Evolutionary conservation across 2,113 vertebrate genomes (phyloP).

Genomic region (Gnathochromis pfefferi): DNA sequence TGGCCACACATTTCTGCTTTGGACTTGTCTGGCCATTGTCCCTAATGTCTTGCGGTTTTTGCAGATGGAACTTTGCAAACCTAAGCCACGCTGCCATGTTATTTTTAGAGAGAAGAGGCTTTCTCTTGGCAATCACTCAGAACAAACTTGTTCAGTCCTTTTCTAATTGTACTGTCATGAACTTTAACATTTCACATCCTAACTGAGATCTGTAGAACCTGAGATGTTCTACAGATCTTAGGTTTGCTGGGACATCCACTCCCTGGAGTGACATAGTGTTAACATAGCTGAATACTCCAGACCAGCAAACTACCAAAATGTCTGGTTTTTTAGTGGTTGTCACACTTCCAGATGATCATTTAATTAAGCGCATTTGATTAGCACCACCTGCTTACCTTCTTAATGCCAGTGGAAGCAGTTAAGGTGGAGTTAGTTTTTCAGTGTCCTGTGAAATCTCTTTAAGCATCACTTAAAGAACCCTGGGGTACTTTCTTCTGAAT

Average conservation of each 20-base stretch:
- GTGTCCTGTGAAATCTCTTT: neutral
- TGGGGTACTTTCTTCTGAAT: neutral
- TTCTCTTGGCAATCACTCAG: neutral
- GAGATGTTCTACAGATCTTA: neutral
- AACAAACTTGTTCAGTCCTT: neutral
- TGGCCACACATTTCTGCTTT: neutral
- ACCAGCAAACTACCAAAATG: neutral
- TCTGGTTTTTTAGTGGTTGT: neutral
- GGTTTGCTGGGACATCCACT: neutral
- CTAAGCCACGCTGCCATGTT: neutral
- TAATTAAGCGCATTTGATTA: neutral
- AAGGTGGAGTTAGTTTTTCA: neutral
- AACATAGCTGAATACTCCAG: neutral
- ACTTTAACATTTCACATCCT: neutral
- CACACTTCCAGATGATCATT: neutral
- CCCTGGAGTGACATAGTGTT: neutral
- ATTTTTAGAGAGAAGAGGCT: neutral
- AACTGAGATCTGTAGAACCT: neutral
- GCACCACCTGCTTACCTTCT: neutral
- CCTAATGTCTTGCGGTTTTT: neutral
- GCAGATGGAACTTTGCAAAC: neutral
- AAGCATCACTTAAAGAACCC: neutral
- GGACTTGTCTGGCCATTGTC: neutral
- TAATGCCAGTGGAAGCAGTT: neutral
- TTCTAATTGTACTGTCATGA: neutral